phyloP scores from a whole-genome alignment of 1,140 invertebrate genomes.

The Coptotermes formosanus region DNA sequence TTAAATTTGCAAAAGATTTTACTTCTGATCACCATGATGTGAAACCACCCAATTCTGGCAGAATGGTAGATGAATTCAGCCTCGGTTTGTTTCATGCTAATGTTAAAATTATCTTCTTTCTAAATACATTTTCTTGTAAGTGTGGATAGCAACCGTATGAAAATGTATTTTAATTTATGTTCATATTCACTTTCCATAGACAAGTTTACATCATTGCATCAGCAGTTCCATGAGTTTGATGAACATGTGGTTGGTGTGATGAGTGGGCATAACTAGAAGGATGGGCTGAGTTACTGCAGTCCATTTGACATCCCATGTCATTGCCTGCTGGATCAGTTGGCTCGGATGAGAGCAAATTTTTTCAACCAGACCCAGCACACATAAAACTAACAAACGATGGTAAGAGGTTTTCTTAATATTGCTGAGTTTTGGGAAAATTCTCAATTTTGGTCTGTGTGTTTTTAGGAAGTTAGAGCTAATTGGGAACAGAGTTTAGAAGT shows the following conservation, averaged over 20 bases:
- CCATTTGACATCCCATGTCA: slow-evolving; percentile 92
- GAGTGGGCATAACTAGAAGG: slow-evolving; percentile 56
- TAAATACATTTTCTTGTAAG: too few species aligned
- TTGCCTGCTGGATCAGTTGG: slow-evolving; percentile 87
- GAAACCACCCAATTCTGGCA: too few species aligned
- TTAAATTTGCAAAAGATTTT: too few species aligned
- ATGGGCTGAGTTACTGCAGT: slow-evolving; percentile 83
- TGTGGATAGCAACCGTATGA: too few species aligned
- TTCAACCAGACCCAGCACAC: slow-evolving; percentile 72
- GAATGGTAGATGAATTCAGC: too few species aligned
- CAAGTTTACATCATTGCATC: slow-evolving; percentile 74
- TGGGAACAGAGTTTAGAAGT: too few species aligned
- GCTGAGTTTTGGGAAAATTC: background rate
- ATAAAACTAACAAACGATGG: slow-evolving; percentile 77
- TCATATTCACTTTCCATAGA: slow-evolving; percentile 48
- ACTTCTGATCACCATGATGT: too few species aligned
- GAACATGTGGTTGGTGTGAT: slow-evolving; percentile 75
- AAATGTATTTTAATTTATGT: background rate
- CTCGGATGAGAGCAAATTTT: slow-evolving; percentile 93
- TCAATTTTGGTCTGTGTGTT: too few species aligned
- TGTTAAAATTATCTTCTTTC: too few species aligned
- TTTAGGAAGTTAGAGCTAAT: too few species aligned
- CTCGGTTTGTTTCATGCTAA: too few species aligned
- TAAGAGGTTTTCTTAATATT: background rate
- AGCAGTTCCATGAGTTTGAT: slow-evolving; percentile 84